Conservation (phyloP, 2,888 invertebrate genomes). For the Melangyna quadrimaculata region DNA sequence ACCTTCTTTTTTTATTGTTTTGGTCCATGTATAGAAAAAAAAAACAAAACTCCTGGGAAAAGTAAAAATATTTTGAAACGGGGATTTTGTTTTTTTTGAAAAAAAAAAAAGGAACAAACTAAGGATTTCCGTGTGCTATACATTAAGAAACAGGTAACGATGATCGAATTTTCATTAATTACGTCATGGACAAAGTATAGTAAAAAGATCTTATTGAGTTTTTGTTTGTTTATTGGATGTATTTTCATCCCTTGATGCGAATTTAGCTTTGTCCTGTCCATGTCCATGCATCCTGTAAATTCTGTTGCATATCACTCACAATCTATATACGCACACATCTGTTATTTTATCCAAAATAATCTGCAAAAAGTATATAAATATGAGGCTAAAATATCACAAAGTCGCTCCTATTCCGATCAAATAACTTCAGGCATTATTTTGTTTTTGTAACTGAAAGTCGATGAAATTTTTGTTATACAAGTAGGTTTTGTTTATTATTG, state of each 20-base stretch:
- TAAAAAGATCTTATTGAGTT: constrained; percentile 6
- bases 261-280: background rate
- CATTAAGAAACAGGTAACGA: constrained; percentile 47
- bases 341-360: background rate
- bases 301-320: background rate
- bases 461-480: background rate
- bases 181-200: constrained; percentile 30
- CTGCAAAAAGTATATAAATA: background rate
- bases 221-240: constrained; percentile 23
- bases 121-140: constrained; percentile 38
- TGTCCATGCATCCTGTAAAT: background rate
- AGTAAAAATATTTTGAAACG: constrained; percentile 25
- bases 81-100: constrained; percentile 20
- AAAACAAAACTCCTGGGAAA: constrained; percentile 55
- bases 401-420: background rate
- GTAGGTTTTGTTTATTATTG: too few species aligned
- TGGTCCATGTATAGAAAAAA: constrained; percentile 18
- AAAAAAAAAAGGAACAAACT: constrained; percentile 29
- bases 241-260: constrained; percentile 30
- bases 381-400: background rate
- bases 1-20: constrained; percentile 48
- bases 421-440: background rate
- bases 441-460: background rate
- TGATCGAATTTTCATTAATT: constrained; percentile 41
- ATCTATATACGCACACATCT: background rate